These are phyloP conservation scores for Spatula clypeata DNA, from an alignment of 2,797 vertebrate genomes.

Conservation along the genomic window DNA sequence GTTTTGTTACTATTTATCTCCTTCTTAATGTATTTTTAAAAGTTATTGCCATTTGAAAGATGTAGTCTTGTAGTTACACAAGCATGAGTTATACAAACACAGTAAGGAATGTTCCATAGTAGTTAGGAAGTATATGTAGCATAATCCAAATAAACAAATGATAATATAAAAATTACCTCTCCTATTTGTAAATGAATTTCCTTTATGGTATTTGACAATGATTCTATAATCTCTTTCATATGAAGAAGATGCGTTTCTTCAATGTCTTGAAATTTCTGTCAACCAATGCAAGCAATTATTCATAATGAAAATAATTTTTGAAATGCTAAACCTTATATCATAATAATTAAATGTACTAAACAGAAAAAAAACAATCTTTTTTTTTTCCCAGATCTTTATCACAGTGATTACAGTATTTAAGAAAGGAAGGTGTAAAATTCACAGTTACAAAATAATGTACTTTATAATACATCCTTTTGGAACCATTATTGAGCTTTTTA, in stretches of 20 bases:
- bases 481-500: neutral
- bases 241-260: slow-evolving; percentile 95
- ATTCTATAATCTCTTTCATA: slow-evolving; percentile 96
- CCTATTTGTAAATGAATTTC: slow-evolving; percentile 95
- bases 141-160: neutral
- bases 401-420: neutral
- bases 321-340: neutral
- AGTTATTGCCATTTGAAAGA: neutral
- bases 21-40: neutral
- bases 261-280: slow-evolving; percentile 97
- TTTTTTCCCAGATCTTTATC: neutral
- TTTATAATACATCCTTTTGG: neutral
- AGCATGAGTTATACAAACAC: neutral
- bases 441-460: neutral
- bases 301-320: neutral
- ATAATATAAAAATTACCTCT: slow-evolving; percentile 88
- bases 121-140: neutral
- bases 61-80: neutral
- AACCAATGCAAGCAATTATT: slow-evolving; percentile 61
- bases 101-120: neutral
- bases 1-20: neutral
- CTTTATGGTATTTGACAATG: slow-evolving; percentile 92
- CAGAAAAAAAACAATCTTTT: neutral
- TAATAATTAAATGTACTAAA: neutral
- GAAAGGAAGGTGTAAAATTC: neutral